Conservation (phyloP, 2,888 invertebrate genomes). For the Drosophila monieri region DNA sequence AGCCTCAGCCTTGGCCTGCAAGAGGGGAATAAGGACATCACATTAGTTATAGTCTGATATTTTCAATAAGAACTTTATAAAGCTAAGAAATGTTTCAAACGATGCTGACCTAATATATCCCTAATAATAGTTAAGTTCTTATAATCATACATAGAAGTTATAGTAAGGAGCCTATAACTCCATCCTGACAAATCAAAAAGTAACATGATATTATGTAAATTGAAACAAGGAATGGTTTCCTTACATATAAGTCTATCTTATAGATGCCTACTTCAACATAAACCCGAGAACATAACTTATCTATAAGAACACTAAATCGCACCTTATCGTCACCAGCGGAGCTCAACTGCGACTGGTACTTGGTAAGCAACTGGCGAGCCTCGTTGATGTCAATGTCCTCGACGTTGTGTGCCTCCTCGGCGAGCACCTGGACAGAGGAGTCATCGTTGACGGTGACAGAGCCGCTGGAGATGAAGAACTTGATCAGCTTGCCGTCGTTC, state of each 20-base stretch:
- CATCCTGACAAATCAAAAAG: too few species aligned
- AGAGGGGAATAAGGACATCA: conserved; percentile 44
- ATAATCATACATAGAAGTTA: too few species aligned
- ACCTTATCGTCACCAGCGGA: conserved; percentile 93
- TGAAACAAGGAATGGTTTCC: too few species aligned
- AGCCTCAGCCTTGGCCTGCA: conserved; percentile 93
- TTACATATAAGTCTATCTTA: too few species aligned
- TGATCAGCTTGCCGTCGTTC: conserved; percentile 91
- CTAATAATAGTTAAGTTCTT: too few species aligned
- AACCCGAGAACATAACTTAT: not conserved
- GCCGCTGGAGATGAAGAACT: conserved; percentile 98
- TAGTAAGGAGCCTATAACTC: too few species aligned
- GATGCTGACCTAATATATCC: too few species aligned
- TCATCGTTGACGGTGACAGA: conserved; percentile 98
- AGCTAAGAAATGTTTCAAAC: too few species aligned
- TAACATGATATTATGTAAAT: too few species aligned
- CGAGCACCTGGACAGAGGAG: conserved; percentile 96
- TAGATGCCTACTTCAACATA: too few species aligned
- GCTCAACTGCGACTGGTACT: conserved; percentile 92
- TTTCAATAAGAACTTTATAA: not conserved
- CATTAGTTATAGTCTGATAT: not conserved
- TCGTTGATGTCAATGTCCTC: conserved; percentile 92
- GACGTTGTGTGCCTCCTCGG: conserved; percentile 96
- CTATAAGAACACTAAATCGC: conserved; percentile 53
- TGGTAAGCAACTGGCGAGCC: conserved; percentile 91